Conservation (phyloP, 2,888 invertebrate genomes). For the Drosophila acutilabella region DNA sequence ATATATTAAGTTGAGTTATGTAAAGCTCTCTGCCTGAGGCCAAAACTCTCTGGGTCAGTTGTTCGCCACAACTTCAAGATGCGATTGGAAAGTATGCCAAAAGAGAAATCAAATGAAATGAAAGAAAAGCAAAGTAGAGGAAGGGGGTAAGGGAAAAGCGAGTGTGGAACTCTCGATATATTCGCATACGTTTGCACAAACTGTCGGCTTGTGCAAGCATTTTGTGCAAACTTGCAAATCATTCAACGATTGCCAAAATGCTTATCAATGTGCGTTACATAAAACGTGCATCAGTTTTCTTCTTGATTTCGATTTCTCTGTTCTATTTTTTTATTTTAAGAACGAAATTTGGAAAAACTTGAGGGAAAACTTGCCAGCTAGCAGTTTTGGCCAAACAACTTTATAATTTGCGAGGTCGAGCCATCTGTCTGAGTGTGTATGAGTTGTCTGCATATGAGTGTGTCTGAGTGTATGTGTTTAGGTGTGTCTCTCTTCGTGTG, state of each 20-base stretch:
- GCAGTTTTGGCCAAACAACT: slow-evolving; percentile 77
- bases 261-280: slow-evolving; percentile 76
- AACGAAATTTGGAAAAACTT: slow-evolving; percentile 45
- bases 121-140: not conserved
- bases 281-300: slow-evolving; percentile 68
- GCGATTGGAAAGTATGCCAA: slow-evolving; percentile 33
- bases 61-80: slow-evolving; percentile 3
- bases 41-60: slow-evolving; percentile 12
- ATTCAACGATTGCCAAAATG: slow-evolving; percentile 76
- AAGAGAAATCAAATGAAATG: not conserved
- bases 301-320: slow-evolving; percentile 4
- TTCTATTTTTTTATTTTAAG: slow-evolving; percentile 7
- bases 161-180: slow-evolving; percentile 17
- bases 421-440: slow-evolving; percentile 43
- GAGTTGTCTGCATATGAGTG: slow-evolving; percentile 11
- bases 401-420: slow-evolving; percentile 73
- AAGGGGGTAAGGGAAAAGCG: not conserved
- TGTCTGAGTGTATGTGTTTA: slow-evolving; percentile 10
- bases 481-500: slow-evolving; percentile 4
- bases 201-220: slow-evolving; percentile 47
- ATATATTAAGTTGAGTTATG: slow-evolving; percentile 34
- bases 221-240: slow-evolving; percentile 79
- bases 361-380: slow-evolving; percentile 68
- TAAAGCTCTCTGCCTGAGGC: slow-evolving; percentile 26
- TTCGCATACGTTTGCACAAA: slow-evolving; percentile 72